These are phyloP conservation scores for Euleptes europaea DNA, from an alignment of 2,113 vertebrate genomes.

Conservation along the genomic window DNA sequence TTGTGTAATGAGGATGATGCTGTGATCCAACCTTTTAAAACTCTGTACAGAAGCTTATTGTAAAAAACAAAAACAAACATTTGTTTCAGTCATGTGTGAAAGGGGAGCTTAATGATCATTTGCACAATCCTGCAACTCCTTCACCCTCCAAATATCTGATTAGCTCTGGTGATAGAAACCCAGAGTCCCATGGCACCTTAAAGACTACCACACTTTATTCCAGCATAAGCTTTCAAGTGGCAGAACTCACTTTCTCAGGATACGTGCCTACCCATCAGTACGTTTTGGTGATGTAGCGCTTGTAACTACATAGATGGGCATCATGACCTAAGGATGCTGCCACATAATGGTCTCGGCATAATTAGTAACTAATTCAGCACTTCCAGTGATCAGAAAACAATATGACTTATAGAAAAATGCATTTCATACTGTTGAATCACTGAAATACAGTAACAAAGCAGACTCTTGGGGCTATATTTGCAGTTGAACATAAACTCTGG, in stretches of 20 bases:
- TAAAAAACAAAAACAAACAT: neutral
- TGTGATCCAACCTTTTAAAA: neutral
- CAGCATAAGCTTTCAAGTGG: neutral
- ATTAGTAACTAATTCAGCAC: neutral
- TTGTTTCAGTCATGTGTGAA: neutral
- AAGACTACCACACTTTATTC: neutral
- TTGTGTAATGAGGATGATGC: neutral
- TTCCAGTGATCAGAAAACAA: neutral
- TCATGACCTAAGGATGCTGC: neutral
- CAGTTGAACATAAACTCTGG: neutral
- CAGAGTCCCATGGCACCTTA: too few relatives aligned
- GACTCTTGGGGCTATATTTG: neutral
- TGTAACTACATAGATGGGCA: neutral
- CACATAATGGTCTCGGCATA: neutral
- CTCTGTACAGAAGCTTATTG: neutral
- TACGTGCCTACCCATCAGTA: too few relatives aligned
- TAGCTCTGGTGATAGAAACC: neutral
- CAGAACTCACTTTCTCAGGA: neutral
- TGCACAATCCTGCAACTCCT: conserved; percentile 10
- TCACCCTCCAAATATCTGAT: neutral
- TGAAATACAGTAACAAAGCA: too few relatives aligned
- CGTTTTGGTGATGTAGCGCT: neutral
- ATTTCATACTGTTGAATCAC: neutral
- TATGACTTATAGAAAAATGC: neutral
- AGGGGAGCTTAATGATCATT: conserved; percentile 2